phyloP scores from a whole-genome alignment of 2,888 invertebrate genomes.

The Encarsia formosa region DNA sequence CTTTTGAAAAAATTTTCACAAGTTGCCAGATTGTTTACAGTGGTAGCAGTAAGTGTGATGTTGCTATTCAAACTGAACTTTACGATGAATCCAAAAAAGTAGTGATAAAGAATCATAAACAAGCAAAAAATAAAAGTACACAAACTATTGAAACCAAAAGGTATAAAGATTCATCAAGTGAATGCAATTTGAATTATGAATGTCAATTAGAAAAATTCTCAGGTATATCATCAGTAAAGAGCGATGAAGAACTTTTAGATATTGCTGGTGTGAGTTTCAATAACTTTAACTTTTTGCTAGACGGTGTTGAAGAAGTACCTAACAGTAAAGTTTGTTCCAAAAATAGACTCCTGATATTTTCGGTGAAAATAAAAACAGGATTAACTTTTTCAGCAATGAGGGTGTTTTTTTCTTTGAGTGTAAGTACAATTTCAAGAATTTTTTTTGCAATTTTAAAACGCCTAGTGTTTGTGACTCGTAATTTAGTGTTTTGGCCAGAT shows the following conservation, averaged over 20 bases:
- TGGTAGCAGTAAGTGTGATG: too few species aligned
- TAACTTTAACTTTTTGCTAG: conserved; percentile 23
- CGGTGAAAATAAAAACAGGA: conserved; percentile 30
- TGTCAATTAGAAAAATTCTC: conserved; percentile 8
- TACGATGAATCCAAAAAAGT: neutral
- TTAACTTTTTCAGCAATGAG: conserved; percentile 29
- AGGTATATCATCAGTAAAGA: conserved; percentile 25
- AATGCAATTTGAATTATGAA: neutral
- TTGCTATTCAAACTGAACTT: conserved; percentile 21
- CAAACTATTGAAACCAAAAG: conserved; percentile 9
- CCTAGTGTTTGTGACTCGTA: conserved; percentile 1
- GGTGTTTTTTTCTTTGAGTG: conserved; percentile 27
- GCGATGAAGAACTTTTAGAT: conserved; percentile 21
- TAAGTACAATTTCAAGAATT: conserved; percentile 27
- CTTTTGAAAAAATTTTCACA: too few species aligned
- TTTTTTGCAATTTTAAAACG: conserved; percentile 17
- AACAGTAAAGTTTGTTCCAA: conserved; percentile 21
- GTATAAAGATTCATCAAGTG: conserved; percentile 11
- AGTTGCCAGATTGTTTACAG: too few species aligned
- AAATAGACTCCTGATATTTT: conserved; percentile 29
- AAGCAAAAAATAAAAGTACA: conserved; percentile 8
- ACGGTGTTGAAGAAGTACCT: conserved; percentile 1
- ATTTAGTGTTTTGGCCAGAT: conserved; percentile 16
- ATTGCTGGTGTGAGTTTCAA: conserved; percentile 22
- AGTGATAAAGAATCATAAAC: neutral